Conservation (phyloP, 2,797 vertebrate species). For the Megalops cyprinoides region DNA sequence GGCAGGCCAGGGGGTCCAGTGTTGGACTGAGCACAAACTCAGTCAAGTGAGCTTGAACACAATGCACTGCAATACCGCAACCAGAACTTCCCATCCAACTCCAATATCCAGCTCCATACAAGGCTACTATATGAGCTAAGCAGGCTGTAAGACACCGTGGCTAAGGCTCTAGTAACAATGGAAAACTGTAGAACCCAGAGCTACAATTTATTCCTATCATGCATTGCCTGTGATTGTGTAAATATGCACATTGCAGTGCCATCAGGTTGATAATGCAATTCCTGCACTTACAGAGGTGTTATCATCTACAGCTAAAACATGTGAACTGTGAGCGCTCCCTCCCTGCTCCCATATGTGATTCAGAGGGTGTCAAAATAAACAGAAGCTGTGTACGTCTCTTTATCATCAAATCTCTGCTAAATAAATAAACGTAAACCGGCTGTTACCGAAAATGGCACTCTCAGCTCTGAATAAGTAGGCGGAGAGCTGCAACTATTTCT, state of each 20-base stretch:
- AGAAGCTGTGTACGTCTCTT: constrained; percentile 1
- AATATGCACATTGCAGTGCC: neutral
- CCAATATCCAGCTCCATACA: neutral
- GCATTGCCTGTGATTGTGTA: neutral
- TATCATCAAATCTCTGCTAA: neutral
- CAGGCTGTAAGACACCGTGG: neutral
- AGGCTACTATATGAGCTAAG: neutral
- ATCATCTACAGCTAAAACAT: neutral
- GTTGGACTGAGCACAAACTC: no score
- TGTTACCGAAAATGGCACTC: neutral
- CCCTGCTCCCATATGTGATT: constrained; percentile 3
- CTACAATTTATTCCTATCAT: neutral
- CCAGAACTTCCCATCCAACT: no score
- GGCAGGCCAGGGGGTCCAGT: no score
- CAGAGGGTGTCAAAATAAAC: constrained; percentile 9
- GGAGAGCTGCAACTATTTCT: neutral
- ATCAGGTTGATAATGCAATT: neutral
- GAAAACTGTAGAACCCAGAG: neutral
- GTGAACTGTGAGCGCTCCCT: neutral
- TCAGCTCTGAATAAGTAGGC: neutral
- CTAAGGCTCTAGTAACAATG: neutral
- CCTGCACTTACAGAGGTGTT: neutral
- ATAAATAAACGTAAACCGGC: neutral
- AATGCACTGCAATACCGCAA: no score
- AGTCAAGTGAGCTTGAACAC: no score